A percentile compares a stretch with the other conserved stretches of the same genome.
These are phyloP conservation scores for Setophaga kirtlandii DNA, from an alignment of 2,113 vertebrate genomes.

Conservation along the genomic window DNA sequence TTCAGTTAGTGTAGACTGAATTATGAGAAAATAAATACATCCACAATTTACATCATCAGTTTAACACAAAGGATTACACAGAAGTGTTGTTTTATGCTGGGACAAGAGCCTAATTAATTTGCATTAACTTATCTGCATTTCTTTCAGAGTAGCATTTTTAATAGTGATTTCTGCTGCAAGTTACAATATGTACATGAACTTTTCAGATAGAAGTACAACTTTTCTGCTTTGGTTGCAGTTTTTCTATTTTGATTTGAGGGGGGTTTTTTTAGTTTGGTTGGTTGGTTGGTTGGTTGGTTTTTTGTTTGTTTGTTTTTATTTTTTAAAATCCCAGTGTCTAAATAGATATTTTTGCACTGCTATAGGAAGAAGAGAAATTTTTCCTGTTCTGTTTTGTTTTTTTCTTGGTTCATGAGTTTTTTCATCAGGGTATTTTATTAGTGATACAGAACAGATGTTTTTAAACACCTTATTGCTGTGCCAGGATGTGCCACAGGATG, in stretches of 20 bases:
- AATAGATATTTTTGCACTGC: not conserved
- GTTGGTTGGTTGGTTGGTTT: not conserved
- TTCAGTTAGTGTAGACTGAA: not conserved
- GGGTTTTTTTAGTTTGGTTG: not conserved
- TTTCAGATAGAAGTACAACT: not conserved
- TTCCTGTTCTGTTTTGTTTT: not conserved
- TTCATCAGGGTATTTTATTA: not conserved
- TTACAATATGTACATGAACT: not conserved
- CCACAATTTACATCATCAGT: not conserved
- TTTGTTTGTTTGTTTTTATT: not conserved
- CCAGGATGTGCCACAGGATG: not conserved
- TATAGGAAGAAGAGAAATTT: not conserved
- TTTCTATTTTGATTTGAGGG: not conserved
- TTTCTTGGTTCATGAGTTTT: not conserved
- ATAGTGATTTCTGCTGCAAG: not conserved
- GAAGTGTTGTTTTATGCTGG: not conserved
- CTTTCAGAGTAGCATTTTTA: not conserved
- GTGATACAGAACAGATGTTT: not conserved
- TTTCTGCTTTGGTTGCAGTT: not conserved
- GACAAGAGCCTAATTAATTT: not conserved
- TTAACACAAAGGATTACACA: not conserved
- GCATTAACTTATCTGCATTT: not conserved
- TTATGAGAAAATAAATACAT: not conserved
- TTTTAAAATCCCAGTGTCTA: not conserved
- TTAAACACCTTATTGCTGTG: not conserved